A percentile compares a stretch with the other conserved stretches of the same genome.
Conservation (phyloP, 2,113 vertebrate genomes). For the Apaloderma vittatum region DNA sequence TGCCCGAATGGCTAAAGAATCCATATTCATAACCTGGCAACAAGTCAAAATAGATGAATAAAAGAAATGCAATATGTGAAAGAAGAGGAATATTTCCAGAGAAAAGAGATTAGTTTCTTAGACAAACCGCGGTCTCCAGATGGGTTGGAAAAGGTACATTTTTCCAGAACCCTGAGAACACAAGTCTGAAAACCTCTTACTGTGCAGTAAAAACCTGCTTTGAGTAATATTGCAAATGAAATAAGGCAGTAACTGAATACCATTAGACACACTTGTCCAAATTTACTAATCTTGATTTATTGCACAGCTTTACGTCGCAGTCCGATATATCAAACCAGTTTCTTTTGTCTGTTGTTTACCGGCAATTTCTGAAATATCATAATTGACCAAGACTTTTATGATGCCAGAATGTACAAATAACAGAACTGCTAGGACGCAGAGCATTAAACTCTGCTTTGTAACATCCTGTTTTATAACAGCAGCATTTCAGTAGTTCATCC, state of each 20-base stretch:
- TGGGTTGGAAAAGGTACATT: constrained; percentile 44
- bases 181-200: constrained; percentile 27
- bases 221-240: constrained; percentile 30
- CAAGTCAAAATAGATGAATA: background rate
- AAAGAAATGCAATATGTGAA: background rate
- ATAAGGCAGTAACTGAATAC: constrained; percentile 10
- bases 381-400: background rate
- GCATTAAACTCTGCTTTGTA: background rate
- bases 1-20: background rate
- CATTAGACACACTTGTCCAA: background rate
- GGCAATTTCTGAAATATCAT: background rate
- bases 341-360: background rate
- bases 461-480: background rate
- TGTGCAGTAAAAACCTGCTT: constrained; percentile 15
- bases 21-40: background rate
- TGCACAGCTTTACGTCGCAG: background rate
- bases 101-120: constrained; percentile 28
- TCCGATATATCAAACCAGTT: background rate
- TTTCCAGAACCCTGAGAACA: background rate
- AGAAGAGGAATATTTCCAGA: background rate
- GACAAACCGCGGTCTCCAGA: constrained; percentile 19
- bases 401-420: background rate
- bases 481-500: background rate
- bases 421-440: background rate
- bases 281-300: constrained; percentile 15